These are phyloP conservation scores for Beroe ovata DNA, from an alignment of 37 sponge, comb jelly and placozoan genomes.

Conservation along the genomic window DNA sequence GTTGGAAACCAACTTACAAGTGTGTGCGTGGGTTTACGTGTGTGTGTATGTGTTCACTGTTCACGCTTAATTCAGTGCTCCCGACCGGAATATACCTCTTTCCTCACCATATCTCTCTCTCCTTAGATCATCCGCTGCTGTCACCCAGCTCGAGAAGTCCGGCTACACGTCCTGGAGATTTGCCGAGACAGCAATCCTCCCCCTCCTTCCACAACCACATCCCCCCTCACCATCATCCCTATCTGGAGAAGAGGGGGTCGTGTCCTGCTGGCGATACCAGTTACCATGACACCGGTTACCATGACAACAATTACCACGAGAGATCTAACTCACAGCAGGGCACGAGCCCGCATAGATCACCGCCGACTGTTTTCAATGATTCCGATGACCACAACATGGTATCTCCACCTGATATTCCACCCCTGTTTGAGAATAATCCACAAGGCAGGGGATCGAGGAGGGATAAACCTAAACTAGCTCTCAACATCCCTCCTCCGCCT, in stretches of 20 bases:
- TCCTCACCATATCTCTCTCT: background rate
- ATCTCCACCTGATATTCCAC: conserved; percentile 17
- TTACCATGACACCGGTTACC: background rate
- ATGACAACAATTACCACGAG: background rate
- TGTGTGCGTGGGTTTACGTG: too few relatives aligned
- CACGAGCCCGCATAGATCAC: background rate
- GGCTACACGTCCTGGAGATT: background rate
- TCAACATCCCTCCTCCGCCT: background rate
- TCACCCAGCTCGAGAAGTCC: conserved; percentile 5
- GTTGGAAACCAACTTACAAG: too few relatives aligned
- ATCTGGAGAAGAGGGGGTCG: background rate
- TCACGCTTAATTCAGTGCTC: too few relatives aligned
- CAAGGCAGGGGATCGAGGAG: background rate
- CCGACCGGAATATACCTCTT: too few relatives aligned
- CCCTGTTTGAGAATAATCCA: conserved; percentile 7
- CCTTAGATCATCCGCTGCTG: background rate
- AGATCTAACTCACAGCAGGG: background rate
- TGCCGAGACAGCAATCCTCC: background rate
- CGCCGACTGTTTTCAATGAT: background rate
- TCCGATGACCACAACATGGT: background rate
- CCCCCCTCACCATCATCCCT: background rate
- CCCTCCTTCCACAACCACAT: background rate
- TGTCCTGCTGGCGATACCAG: background rate
- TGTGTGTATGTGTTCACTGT: too few relatives aligned
- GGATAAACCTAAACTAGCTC: background rate